These are phyloP conservation scores for Xestia xanthographa DNA, from an alignment of 2,888 invertebrate species.

Conservation along the genomic window DNA sequence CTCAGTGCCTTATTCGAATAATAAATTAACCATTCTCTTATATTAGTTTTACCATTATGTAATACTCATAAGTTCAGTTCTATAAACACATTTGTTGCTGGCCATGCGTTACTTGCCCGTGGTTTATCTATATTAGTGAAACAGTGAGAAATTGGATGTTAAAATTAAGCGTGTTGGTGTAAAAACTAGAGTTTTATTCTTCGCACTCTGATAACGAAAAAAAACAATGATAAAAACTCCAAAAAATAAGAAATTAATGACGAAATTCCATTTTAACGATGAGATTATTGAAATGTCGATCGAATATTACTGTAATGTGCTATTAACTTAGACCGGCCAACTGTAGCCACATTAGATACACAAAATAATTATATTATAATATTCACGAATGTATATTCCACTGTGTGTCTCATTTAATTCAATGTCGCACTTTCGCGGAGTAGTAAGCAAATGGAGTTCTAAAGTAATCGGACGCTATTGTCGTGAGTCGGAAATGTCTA, in stretches of 20 bases:
- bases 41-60: conserved; percentile 1
- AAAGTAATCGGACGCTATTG: not conserved
- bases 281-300: conserved; percentile 19
- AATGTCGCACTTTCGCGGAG: conserved; percentile 40
- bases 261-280: conserved; percentile 9
- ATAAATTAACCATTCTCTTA: conserved; percentile 14
- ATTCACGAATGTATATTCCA: conserved; percentile 44
- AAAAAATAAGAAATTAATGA: conserved; percentile 16
- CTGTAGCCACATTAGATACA: conserved; percentile 12
- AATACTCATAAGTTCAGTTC: not conserved
- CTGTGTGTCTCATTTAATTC: conserved; percentile 58
- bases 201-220: conserved; percentile 33
- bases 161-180: conserved; percentile 49
- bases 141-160: conserved; percentile 54
- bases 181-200: conserved; percentile 19
- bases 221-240: conserved; percentile 6
- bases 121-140: conserved; percentile 43
- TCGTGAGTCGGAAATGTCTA: not conserved
- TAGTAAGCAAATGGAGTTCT: conserved; percentile 41
- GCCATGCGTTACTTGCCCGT: conserved; percentile 55
- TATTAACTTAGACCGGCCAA: conserved; percentile 12
- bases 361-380: conserved; percentile 15
- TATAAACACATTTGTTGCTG: conserved; percentile 49
- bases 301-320: conserved; percentile 11
- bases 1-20: conserved; percentile 9